phyloP scores from a whole-genome alignment of 2,113 vertebrate species.

The Pimephales promelas region DNA sequence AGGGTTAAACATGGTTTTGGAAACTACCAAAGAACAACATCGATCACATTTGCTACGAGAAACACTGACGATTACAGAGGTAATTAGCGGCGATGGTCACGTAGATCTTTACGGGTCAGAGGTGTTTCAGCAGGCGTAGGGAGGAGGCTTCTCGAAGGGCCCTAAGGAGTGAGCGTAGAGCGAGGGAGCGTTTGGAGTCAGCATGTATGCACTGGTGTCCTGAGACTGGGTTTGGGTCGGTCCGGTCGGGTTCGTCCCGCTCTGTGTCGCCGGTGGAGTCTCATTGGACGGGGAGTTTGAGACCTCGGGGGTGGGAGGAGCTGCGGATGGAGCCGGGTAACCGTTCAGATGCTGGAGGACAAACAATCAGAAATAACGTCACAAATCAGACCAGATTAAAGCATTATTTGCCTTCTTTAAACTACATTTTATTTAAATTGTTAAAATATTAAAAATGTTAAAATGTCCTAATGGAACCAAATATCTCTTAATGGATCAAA shows the following conservation, averaged over 20 bases:
- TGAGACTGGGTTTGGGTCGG: constrained; percentile 77
- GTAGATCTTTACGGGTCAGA: background rate
- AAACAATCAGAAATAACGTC: background rate
- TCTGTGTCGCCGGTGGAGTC: constrained; percentile 74
- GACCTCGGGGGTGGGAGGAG: constrained; percentile 76
- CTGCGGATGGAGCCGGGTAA: constrained; percentile 67
- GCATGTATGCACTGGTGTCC: constrained; percentile 76
- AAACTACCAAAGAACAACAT: background rate
- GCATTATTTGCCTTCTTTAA: background rate
- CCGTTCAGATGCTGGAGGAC: constrained; percentile 70
- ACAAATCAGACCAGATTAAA: background rate
- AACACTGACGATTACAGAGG: background rate
- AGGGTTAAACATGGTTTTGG: background rate
- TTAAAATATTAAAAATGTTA: background rate
- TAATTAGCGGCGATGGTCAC: background rate
- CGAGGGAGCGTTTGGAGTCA: constrained; percentile 78
- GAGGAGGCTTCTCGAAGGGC: constrained; percentile 90
- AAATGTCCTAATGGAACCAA: background rate
- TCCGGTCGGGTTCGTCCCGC: constrained; percentile 54
- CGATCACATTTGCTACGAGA: background rate
- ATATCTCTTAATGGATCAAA: background rate
- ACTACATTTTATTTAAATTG: background rate
- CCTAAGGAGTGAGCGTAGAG: constrained; percentile 75
- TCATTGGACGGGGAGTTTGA: constrained; percentile 77
- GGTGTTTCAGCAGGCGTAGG: constrained; percentile 79